A percentile compares a stretch with the other conserved stretches of the same genome.
These are phyloP conservation scores for Lasioglossum vierecki DNA, from an alignment of 2,888 invertebrate genomes.

Conservation along the genomic window DNA sequence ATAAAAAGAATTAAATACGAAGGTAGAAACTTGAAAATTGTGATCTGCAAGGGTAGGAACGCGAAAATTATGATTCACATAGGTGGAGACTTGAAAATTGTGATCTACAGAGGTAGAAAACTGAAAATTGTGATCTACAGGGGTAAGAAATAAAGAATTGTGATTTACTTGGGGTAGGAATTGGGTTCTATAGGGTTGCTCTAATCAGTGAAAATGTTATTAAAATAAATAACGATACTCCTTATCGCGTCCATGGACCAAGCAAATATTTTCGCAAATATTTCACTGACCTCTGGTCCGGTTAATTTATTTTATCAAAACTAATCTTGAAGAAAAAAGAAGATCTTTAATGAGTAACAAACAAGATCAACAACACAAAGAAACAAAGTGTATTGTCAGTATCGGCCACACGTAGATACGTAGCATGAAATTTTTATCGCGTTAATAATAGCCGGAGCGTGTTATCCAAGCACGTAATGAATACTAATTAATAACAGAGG, in stretches of 20 bases:
- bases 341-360: not conserved
- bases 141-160: not conserved
- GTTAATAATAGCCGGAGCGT: constrained; percentile 22
- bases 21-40: not conserved
- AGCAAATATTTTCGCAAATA: not conserved
- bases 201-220: not conserved
- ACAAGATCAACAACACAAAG: not conserved
- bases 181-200: not conserved
- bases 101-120: not conserved
- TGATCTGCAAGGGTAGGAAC: not conserved
- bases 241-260: not conserved
- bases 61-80: not conserved
- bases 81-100: not conserved
- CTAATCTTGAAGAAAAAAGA: not conserved
- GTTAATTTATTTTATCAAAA: not conserved
- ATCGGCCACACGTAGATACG: not conserved
- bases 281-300: not conserved
- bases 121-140: not conserved
- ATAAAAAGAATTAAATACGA: not conserved
- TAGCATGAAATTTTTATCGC: constrained; percentile 30
- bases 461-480: constrained; percentile 22
- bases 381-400: not conserved
- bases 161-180: not conserved
- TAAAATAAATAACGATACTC: not conserved
- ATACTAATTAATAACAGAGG: constrained; percentile 33